These are phyloP conservation scores for Chrysotoxum bicinctum DNA, from an alignment of 2,888 invertebrate genomes.

Conservation along the genomic window DNA sequence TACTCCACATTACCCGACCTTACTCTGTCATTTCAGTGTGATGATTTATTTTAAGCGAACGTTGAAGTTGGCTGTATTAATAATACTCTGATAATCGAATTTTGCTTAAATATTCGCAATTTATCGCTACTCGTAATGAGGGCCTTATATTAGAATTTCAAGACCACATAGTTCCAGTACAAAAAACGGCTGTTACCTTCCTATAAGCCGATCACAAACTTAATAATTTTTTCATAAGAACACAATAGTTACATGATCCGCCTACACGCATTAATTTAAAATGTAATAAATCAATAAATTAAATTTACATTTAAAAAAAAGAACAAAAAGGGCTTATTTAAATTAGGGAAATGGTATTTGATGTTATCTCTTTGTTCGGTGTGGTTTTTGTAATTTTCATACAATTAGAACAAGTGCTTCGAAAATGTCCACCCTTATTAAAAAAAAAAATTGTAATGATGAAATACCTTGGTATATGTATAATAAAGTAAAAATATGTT, in stretches of 20 bases:
- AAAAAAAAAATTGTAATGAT: not conserved
- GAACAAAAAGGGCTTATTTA: not conserved
- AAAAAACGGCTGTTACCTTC: not conserved
- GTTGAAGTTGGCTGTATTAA: too few species aligned
- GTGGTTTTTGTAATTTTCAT: not conserved
- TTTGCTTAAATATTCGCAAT: too few species aligned
- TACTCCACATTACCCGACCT: too few species aligned
- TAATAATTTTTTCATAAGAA: not conserved
- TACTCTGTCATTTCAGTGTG: too few species aligned
- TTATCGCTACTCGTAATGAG: too few species aligned
- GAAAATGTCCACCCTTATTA: not conserved
- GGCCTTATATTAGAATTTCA: too few species aligned
- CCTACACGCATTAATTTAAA: not conserved
- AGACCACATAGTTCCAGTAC: too few species aligned
- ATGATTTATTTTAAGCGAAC: too few species aligned
- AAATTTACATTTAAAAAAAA: not conserved
- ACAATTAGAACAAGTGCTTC: not conserved
- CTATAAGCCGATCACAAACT: not conserved
- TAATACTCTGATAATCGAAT: too few species aligned
- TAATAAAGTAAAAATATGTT: not conserved
- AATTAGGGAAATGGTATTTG: not conserved
- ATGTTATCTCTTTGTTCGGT: not conserved
- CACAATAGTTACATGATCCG: not conserved
- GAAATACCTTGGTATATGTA: not conserved
- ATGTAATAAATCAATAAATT: not conserved